A percentile compares a stretch with the other conserved stretches of the same genome.
phyloP scores from a whole-genome alignment of 2,888 invertebrate species.

The Drosophila glabriapex region DNA sequence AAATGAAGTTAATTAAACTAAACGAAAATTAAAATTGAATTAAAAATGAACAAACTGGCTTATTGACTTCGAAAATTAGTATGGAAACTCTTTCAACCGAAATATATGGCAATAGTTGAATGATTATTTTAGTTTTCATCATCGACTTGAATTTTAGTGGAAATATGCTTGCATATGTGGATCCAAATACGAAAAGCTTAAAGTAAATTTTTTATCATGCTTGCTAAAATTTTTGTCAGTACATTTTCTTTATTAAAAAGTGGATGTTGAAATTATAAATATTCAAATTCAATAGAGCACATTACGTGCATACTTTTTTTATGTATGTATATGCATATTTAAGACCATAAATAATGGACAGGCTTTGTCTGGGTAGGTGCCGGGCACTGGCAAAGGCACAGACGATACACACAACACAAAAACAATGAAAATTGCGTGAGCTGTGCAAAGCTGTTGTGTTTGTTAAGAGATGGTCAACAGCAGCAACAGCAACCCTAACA shows the following conservation, averaged over 20 bases:
- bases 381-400: neutral
- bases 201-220: neutral
- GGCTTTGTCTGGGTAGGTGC: neutral
- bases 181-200: neutral
- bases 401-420: constrained; percentile 30
- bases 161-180: neutral
- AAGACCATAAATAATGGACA: constrained; percentile 64
- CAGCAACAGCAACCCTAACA: constrained; percentile 28
- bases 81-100: neutral
- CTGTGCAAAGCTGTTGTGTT: constrained; percentile 71
- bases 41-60: neutral
- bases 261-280: constrained; percentile 20
- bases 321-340: constrained; percentile 39
- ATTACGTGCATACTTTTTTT: constrained; percentile 13
- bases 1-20: neutral
- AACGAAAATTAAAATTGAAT: neutral
- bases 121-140: neutral
- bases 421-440: constrained; percentile 70
- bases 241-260: neutral
- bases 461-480: constrained; percentile 63
- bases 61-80: neutral
- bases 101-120: neutral
- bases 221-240: neutral
- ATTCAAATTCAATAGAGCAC: constrained; percentile 55
- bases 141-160: neutral